Conservation (phyloP, 2,888 invertebrate genomes). For the Conus canariensis region DNA sequence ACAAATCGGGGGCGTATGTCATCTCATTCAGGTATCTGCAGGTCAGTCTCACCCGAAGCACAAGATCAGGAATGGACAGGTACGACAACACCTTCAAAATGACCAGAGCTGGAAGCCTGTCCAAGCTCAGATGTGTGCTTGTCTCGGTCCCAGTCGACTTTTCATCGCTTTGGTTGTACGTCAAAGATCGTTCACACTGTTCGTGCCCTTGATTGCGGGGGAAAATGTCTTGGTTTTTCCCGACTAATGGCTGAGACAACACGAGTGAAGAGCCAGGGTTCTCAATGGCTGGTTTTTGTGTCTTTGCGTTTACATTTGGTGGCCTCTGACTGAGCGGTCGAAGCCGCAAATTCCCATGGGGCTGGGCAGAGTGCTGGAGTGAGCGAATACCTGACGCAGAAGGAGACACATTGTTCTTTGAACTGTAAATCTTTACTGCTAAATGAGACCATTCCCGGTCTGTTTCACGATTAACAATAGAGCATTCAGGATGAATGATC, state of each 20-base stretch:
- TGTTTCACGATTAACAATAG: neutral
- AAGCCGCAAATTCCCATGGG: neutral
- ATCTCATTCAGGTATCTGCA: neutral
- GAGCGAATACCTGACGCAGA: neutral
- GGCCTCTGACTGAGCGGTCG: neutral
- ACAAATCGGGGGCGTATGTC: neutral
- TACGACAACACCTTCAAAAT: neutral
- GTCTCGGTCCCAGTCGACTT: neutral
- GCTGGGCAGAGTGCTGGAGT: neutral
- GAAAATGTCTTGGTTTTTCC: neutral
- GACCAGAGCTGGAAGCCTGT: neutral
- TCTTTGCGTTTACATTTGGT: neutral
- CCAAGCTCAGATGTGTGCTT: neutral
- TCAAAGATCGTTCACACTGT: neutral
- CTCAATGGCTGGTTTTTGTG: neutral
- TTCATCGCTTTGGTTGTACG: neutral
- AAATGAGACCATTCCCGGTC: neutral
- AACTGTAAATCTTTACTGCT: neutral
- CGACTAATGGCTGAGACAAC: neutral
- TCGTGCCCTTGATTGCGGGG: neutral
- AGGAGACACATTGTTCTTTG: neutral
- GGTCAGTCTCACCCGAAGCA: neutral
- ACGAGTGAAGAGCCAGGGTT: neutral
- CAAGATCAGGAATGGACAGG: neutral
- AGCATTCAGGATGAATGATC: neutral